Conservation (phyloP, 1,140 invertebrate genomes). For the Mercenaria mercenaria region DNA sequence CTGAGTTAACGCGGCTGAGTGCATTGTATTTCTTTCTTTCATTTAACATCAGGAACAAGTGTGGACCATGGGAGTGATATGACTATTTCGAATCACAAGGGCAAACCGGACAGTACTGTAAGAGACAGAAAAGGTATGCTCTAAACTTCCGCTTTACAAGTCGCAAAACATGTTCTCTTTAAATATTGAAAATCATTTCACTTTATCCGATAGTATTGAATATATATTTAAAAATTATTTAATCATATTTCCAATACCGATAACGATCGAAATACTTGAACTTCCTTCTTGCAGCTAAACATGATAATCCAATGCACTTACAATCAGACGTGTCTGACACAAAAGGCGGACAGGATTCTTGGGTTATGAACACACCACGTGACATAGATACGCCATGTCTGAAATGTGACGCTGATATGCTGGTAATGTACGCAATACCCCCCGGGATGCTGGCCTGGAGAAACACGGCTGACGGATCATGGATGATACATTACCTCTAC, state of each 20-base stretch:
- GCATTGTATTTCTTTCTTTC: too few relatives aligned
- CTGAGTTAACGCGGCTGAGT: too few relatives aligned
- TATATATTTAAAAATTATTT: background rate
- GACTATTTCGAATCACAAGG: background rate
- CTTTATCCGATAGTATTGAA: too few relatives aligned
- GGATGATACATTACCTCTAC: constrained; percentile 53
- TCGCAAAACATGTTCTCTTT: too few relatives aligned
- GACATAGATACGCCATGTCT: constrained; percentile 13
- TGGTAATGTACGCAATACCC: constrained; percentile 51
- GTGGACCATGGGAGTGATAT: constrained; percentile 45
- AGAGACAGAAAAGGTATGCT: background rate
- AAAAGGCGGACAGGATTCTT: background rate
- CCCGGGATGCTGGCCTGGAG: constrained; percentile 57
- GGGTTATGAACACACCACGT: background rate
- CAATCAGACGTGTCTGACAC: background rate
- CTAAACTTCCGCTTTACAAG: background rate
- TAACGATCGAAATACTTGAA: background rate
- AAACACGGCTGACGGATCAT: constrained; percentile 42
- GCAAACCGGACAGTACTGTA: background rate
- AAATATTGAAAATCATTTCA: too few relatives aligned
- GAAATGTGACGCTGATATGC: constrained; percentile 29
- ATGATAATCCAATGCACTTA: background rate
- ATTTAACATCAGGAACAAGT: background rate
- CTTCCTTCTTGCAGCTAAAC: background rate
- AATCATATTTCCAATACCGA: background rate